phyloP scores from a whole-genome alignment of 2,113 vertebrate genomes.

The Tichodroma muraria region DNA sequence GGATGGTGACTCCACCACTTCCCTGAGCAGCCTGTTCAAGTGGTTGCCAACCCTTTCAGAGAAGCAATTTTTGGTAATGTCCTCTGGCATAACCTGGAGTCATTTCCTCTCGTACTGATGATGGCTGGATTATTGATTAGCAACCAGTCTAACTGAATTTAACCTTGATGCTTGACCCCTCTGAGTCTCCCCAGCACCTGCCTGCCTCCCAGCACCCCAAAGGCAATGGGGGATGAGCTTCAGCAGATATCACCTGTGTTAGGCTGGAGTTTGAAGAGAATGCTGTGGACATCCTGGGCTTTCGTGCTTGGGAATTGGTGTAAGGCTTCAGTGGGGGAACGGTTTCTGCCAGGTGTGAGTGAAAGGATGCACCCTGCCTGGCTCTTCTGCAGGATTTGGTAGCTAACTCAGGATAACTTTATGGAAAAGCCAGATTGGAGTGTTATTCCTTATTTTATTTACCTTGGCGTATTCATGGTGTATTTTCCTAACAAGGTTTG shows the following conservation, averaged over 20 bases:
- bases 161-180: background rate
- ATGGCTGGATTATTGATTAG: background rate
- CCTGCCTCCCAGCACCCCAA: background rate
- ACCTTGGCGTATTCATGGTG: background rate
- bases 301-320: background rate
- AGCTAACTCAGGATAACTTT: background rate
- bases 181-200: background rate
- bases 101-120: background rate
- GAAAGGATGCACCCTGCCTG: background rate
- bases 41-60: background rate
- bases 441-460: background rate
- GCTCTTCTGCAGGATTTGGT: background rate
- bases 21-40: background rate
- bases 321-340: background rate
- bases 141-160: background rate
- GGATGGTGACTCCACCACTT: background rate
- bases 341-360: background rate
- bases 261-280: background rate
- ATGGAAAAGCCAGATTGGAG: background rate
- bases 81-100: background rate
- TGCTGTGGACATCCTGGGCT: background rate
- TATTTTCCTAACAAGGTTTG: background rate
- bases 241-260: background rate
- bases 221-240: background rate
- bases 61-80: background rate